These are phyloP conservation scores for Lethrus apterus DNA, from an alignment of 1,140 invertebrate species.

Conservation along the genomic window DNA sequence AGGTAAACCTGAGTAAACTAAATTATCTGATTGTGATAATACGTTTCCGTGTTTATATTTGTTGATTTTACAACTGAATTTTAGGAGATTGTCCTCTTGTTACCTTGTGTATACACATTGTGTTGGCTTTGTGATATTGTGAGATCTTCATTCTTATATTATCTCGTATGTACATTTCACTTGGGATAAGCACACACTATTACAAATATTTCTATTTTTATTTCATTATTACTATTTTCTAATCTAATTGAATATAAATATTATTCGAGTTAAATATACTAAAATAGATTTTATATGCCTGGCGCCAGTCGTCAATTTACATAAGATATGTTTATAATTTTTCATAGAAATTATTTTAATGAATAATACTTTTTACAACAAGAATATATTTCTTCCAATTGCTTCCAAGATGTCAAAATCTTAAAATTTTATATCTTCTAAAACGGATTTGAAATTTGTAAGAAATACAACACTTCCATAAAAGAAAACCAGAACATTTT, in stretches of 20 bases:
- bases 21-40: constrained; percentile 16
- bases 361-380: too few species aligned
- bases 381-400: too few species aligned
- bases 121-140: constrained; percentile 19
- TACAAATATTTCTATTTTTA: constrained; percentile 11
- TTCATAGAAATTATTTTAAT: too few species aligned
- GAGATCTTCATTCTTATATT: constrained; percentile 15
- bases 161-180: constrained; percentile 16
- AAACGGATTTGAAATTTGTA: too few species aligned
- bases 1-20: constrained; percentile 13
- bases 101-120: constrained; percentile 15
- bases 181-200: constrained; percentile 14
- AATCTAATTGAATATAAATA: constrained; percentile 10
- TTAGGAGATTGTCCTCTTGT: constrained; percentile 14
- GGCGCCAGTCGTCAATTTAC: too few species aligned
- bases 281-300: too few species aligned
- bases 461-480: too few species aligned
- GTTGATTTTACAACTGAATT: constrained; percentile 12
- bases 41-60: constrained; percentile 15
- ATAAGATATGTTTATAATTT: too few species aligned
- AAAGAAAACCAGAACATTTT: too few species aligned
- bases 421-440: too few species aligned
- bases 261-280: too few species aligned
- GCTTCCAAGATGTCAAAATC: too few species aligned
- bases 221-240: constrained; percentile 10